Base-by-base conservation (phyloP, 2,113 vertebrate genomes). In the Cettia cetti region DNA sequence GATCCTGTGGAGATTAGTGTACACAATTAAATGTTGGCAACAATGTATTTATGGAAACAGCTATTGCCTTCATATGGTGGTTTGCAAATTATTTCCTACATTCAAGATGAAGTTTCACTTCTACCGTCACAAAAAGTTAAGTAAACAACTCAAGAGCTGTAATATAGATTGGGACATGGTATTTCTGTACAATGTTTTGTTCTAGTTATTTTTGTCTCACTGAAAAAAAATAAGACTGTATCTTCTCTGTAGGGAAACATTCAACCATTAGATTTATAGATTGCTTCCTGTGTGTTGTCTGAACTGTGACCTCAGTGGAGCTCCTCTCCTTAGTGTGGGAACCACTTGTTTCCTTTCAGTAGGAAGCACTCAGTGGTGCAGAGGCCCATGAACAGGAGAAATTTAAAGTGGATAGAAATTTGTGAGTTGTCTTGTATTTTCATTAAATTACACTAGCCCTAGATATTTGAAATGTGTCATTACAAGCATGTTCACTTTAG, bases 41-140 rank as follows among this genome's bases (percentile, higher is more conserved):
- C 44, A 53, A 37, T 42, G 95, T 97, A 85, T 90, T 93, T 96
- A 95, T 97, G 95, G 97, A 85, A 97, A 94, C 97, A 88, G 42
- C 65, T 85, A 70, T 66, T 96, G 81, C 85, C 66, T 96, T 96
- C 85, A 15, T 92, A 76, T 69, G 57, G 57, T 70, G 59, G 11
- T 77, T 95, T 89, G 91, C 86, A 95, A 92, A 95, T 96, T 53
- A 69, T 94, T 96, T 94, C 78, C 91, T 93, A 44, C 66, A 86
- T 95, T 91, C 37, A 77, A 56, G 27, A 33, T 79, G 72, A 79
- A 83, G 45, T 81, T 95, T 90, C 53, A 39, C n/a, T 82, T 39
- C 56, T 78, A 15, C 70, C 42, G 79, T 81, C 54, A 49, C 65
- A 49, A 49, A 75, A 81, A 92, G 35, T 53, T 49, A 82, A 69